Conservation (phyloP, 2,888 invertebrate species). For the Frankliniella fusca region DNA sequence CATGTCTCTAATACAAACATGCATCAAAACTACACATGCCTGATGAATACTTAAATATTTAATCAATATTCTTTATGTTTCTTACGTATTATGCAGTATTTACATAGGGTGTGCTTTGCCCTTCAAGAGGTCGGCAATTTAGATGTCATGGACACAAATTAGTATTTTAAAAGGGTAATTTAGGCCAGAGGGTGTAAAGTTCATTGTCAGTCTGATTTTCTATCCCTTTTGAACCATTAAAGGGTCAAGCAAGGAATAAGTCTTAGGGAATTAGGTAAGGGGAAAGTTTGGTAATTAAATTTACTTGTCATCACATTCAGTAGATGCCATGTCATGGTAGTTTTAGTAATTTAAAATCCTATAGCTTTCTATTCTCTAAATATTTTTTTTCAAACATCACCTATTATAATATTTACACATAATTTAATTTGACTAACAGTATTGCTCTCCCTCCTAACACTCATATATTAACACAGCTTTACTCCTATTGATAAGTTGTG, state of each 20-base stretch:
- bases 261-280: no score
- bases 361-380: background rate
- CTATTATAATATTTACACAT: slow-evolving; percentile 12
- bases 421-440: slow-evolving; percentile 17
- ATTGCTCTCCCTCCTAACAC: background rate
- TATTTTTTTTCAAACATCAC: background rate
- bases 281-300: no score
- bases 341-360: slow-evolving; percentile 3
- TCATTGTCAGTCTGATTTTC: no score
- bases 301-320: background rate
- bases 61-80: background rate
- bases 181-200: no score
- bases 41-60: background rate
- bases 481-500: no score
- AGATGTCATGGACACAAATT: no score
- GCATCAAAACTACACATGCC: background rate
- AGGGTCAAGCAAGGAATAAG: no score
- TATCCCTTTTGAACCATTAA: no score
- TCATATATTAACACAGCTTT: no score
- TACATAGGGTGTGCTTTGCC: background rate
- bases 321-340: background rate
- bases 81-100: background rate
- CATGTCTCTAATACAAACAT: background rate
- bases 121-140: background rate
- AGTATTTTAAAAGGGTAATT: no score